A percentile compares a stretch with the other conserved stretches of the same genome.
phyloP scores from a whole-genome alignment of 1,140 invertebrate species.

The Brachionus sp. region DNA sequence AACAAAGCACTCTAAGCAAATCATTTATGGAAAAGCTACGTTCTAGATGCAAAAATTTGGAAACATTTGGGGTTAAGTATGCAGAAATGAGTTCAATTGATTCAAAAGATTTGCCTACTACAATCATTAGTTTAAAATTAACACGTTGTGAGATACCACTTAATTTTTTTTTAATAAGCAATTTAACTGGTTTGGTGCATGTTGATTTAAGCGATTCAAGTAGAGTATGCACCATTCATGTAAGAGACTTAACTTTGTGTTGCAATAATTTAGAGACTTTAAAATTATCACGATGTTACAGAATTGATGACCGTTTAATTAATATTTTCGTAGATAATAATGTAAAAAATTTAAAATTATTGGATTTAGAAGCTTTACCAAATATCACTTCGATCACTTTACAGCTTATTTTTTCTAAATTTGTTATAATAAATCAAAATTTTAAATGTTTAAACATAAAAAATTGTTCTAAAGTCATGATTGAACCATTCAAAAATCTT shows the following conservation, averaged over 20 bases:
- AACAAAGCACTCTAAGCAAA: not conserved
- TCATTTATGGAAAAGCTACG: conserved; percentile 5
- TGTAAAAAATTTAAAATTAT: conserved; percentile 4
- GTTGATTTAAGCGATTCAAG: not conserved
- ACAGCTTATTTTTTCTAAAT: not conserved
- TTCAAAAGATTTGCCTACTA: not conserved
- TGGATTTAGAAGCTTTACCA: not conserved
- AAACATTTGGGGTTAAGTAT: not conserved
- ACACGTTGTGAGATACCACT: not conserved
- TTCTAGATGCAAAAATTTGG: not conserved
- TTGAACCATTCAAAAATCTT: not conserved
- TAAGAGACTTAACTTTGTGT: not conserved
- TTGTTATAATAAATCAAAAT: not conserved
- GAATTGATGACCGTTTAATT: not conserved
- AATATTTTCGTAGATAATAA: not conserved
- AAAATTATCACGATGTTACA: not conserved
- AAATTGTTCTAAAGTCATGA: not conserved
- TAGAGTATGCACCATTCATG: not conserved
- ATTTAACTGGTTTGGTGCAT: not conserved
- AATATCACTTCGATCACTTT: not conserved
- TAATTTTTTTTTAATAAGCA: not conserved
- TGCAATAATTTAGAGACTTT: not conserved
- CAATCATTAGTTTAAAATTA: not conserved
- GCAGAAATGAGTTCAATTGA: conserved; percentile 12
- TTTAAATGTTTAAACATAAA: conserved; percentile 26